phyloP scores from a whole-genome alignment of 2,113 vertebrate genomes.

The Sceloporus undulatus region DNA sequence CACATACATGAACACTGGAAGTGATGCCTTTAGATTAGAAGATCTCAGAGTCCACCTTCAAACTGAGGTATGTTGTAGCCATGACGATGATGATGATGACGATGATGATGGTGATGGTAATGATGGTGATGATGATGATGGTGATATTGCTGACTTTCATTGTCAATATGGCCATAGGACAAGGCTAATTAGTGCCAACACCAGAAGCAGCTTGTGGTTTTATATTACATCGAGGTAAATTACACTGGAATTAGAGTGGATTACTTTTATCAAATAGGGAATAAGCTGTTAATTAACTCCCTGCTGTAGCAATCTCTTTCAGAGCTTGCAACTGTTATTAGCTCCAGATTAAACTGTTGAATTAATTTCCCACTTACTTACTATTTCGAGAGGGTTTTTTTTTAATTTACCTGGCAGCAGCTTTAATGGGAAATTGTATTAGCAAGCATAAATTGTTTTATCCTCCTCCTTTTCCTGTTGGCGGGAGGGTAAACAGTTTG shows the following conservation, averaged over 20 bases:
- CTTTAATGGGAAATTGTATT: constrained; percentile 89
- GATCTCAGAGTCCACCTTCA: constrained; percentile 74
- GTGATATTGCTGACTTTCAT: constrained; percentile 77
- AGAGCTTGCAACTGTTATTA: constrained; percentile 87
- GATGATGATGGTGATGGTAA: neutral
- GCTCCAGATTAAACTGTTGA: constrained; percentile 89
- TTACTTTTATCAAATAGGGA: constrained; percentile 91
- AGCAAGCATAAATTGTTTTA: constrained; percentile 85
- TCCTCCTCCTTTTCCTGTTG: neutral
- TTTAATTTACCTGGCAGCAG: constrained; percentile 89
- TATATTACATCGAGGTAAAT: constrained; percentile 92
- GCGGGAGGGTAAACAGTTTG: constrained; percentile 85
- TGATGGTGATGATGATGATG: neutral
- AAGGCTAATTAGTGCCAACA: constrained; percentile 85
- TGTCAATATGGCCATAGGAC: constrained; percentile 80
- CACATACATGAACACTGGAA: neutral
- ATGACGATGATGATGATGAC: constrained; percentile 74
- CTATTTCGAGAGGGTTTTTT: constrained; percentile 88
- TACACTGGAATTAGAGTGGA: constrained; percentile 89
- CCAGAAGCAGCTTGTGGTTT: constrained; percentile 87
- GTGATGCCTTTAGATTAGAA: constrained; percentile 51
- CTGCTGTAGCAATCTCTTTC: constrained; percentile 89
- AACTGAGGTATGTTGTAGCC: constrained; percentile 73
- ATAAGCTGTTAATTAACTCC: constrained; percentile 93
- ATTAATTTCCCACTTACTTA: constrained; percentile 90